Evolutionary conservation across 2,888 invertebrate genomes (phyloP).

Genomic region (Cephonodes hylas): DNA sequence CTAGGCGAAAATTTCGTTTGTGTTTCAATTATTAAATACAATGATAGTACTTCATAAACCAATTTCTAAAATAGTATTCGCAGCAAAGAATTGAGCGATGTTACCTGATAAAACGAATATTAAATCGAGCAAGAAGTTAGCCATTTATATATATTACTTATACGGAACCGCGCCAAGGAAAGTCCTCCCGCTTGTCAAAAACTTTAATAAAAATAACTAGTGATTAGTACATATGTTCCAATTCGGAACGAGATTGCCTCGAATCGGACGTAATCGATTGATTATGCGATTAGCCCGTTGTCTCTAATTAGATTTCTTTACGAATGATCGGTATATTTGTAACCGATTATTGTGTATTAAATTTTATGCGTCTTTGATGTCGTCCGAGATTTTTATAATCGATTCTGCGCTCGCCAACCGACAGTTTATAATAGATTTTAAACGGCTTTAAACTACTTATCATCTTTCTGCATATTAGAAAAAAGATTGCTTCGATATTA

Average conservation of each 20-base stretch:
- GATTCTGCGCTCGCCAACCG: not conserved
- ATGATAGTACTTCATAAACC: too few species aligned
- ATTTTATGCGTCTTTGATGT: not conserved
- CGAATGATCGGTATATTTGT: slow-evolving; percentile 24
- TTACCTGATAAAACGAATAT: too few species aligned
- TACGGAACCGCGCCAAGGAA: slow-evolving; percentile 31
- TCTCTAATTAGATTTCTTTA: slow-evolving; percentile 32
- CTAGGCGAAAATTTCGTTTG: too few species aligned
- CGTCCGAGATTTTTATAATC: not conserved
- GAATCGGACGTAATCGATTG: slow-evolving; percentile 53
- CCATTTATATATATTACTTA: not conserved
- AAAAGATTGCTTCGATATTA: too few species aligned
- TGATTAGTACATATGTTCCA: slow-evolving; percentile 50
- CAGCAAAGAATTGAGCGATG: too few species aligned
- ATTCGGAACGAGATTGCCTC: slow-evolving; percentile 46
- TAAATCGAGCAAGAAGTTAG: too few species aligned
- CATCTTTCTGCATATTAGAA: too few species aligned
- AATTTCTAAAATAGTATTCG: too few species aligned
- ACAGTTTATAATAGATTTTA: not conserved
- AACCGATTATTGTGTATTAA: slow-evolving; percentile 13
- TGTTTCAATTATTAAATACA: too few species aligned
- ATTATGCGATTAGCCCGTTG: slow-evolving; percentile 52
- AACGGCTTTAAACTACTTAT: not conserved
- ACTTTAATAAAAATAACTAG: slow-evolving; percentile 32
- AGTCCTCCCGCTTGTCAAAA: slow-evolving; percentile 22